Conservation (phyloP, 2,888 invertebrate genomes). For the Cepaea hortensis region DNA sequence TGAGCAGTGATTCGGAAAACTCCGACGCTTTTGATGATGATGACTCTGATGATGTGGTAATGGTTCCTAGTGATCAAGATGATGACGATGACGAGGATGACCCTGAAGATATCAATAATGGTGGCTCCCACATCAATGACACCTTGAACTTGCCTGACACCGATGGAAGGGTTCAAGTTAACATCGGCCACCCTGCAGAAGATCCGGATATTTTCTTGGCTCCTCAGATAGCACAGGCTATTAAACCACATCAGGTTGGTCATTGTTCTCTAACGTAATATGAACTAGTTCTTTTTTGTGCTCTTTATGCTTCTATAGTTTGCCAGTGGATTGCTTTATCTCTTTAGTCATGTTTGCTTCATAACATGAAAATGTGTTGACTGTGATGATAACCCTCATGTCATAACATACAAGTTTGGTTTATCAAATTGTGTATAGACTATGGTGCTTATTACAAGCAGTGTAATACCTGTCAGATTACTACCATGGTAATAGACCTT, state of each 20-base stretch:
- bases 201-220: conserved; percentile 94
- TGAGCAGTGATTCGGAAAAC: conserved; percentile 53
- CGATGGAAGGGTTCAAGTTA: conserved; percentile 92
- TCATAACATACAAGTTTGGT: too few species aligned
- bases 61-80: conserved; percentile 85
- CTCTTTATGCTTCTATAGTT: too few species aligned
- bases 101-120: conserved; percentile 93
- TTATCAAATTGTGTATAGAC: too few species aligned
- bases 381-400: too few species aligned
- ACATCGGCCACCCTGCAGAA: conserved; percentile 92
- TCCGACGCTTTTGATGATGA: conserved; percentile 50
- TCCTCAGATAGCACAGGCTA: conserved; percentile 89
- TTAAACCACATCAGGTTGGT: conserved; percentile 94
- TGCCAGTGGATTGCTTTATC: too few species aligned
- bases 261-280: neutral
- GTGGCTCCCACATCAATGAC: conserved; percentile 92
- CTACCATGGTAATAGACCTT: too few species aligned
- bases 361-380: too few species aligned
- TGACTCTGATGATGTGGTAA: conserved; percentile 70
- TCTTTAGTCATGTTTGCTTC: too few species aligned
- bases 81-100: conserved; percentile 78
- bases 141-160: conserved; percentile 92
- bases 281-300: neutral
- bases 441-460: too few species aligned
- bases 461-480: too few species aligned